Evolutionary conservation across 2,797 vertebrate genomes (phyloP), one percentile per base, ranked within the genome.

Genomic region (Acanthopagrus latus): DNA sequence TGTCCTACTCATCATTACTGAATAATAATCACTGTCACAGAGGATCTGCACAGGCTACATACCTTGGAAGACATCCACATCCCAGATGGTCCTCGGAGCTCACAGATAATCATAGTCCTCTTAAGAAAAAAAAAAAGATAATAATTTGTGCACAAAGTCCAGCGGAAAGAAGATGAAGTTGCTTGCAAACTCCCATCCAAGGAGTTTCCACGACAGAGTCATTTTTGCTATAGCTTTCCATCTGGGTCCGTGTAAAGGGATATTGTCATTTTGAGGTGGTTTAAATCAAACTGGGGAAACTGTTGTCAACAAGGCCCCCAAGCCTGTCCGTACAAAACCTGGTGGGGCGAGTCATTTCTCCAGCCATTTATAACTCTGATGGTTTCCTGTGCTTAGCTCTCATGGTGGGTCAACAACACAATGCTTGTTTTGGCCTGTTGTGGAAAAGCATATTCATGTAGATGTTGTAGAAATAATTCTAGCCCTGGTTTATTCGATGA

Each of bases 241-340:
- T 91, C 90, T 85, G 84, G 84, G 77, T 93, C 92, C 87, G 73
- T 85, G 92, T 95, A 95, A 95, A 95, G 95, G 94, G 94, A 94
- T 95, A 91, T 80, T 92, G 94, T 95, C 93, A 92, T 84, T 94
- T 92, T 93, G 89, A 91, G 86, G 91, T 93, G 86, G 75, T 88
- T 88, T 88, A 69, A 91, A 94, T 90, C 81, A 92, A 91, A 88
- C 78, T 81, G 83, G 89, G 86, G 71, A 83, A 82, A 84, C 77
- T 77, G 76, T 69, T 75, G 83, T 82, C 70, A 68, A 78, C 62
- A 38, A 81, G 78, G 62, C 83, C 86, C 83, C 83, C 79, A 43
- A 72, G 76, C 83, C 67, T 80, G 78, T 90, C 87, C 87, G 17
- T 69, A 87, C 44, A 88, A 89, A 87, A 88, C 78, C 83, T 64